Conservation (phyloP, 2,888 invertebrate genomes). For the Lepidocyrtinus sp. region DNA sequence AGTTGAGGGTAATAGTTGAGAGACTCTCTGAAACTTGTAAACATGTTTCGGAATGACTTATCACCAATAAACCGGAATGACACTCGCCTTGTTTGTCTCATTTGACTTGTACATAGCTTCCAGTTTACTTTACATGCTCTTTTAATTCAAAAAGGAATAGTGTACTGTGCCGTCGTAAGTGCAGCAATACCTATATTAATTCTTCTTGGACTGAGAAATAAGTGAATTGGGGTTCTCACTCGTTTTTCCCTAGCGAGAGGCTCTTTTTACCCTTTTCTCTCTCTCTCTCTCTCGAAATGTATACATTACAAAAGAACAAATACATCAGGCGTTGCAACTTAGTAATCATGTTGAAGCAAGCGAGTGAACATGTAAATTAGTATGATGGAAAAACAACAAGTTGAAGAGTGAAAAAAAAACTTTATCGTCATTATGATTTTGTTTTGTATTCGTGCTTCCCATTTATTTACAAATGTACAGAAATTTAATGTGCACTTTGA, state of each 20-base stretch:
- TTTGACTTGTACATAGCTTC: constrained; percentile 64
- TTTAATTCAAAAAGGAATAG: constrained; percentile 55
- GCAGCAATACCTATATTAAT: neutral
- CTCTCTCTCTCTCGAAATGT: neutral
- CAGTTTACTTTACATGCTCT: constrained; percentile 63
- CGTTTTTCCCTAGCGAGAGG: neutral
- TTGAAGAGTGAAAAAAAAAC: neutral
- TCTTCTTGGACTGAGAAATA: constrained; percentile 3
- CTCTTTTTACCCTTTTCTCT: neutral
- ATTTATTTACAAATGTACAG: constrained; percentile 17
- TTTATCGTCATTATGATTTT: constrained; percentile 27
- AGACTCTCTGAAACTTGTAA: constrained; percentile 60
- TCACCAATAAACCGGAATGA: constrained; percentile 63
- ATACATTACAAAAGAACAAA: constrained; percentile 35
- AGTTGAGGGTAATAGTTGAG: constrained; percentile 58
- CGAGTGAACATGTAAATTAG: constrained; percentile 50
- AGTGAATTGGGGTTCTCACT: neutral
- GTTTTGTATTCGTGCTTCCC: constrained; percentile 37
- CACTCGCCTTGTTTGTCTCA: constrained; percentile 63
- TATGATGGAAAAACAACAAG: constrained; percentile 22
- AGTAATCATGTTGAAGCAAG: constrained; percentile 37
- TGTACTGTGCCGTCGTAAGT: neutral
- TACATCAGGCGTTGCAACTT: constrained; percentile 40
- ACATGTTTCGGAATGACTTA: constrained; percentile 63
- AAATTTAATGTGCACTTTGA: constrained; percentile 5